Evolutionary conservation across 2,797 vertebrate genomes (phyloP), one percentile per base, ranked within the genome.

Genomic region (Typhlichthys eigenmanni): DNA sequence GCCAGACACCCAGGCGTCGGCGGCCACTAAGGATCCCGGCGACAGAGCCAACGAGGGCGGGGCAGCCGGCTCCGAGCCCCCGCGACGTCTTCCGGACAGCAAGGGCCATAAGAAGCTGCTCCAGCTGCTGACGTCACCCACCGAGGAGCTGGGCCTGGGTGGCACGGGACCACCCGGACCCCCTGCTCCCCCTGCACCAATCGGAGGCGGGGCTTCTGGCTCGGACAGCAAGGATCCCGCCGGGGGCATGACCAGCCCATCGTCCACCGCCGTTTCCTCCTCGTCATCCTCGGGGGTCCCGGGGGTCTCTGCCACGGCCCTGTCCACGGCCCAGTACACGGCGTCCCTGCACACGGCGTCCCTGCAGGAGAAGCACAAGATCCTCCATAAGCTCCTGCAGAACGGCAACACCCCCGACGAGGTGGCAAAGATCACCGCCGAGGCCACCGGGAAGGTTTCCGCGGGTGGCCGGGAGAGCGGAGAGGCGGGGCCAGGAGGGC

Each of bases 321-420:
- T 88, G 13, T 82, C 85, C 1, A 81, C 88, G 1, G 89, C 90
- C 67, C 89, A 90, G 68, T 80, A 89, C 56, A 87, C 90, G 0
- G 92, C 91, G 55, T 90, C 95, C 2, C 88, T 98, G 77, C 97
- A 98, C 56, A 87, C 90, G 0, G 92, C 91, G 55, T 90, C 95
- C 2, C 88, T 98, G 77, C 97, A 98, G 74, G 96, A 99, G 85
- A 98, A 98, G 79, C 96, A 99, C 85, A 95, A 96, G 69, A 99
- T 99, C 88, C 93, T 99, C 57, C 97, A 99, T 87, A 99, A 99
- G 87, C 90, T 99, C 68, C 90, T 99, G 66, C 96, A 98, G 79
- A 98, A 99, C 4, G 95, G 96, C 52, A 98, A 98, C 75, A 98
- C 97, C 1, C 96, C 97, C 0, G 97, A 97, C 2, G 97, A 99